Conservation (phyloP, 2,888 invertebrate genomes). For the Xanthorhoe spadicearia region DNA sequence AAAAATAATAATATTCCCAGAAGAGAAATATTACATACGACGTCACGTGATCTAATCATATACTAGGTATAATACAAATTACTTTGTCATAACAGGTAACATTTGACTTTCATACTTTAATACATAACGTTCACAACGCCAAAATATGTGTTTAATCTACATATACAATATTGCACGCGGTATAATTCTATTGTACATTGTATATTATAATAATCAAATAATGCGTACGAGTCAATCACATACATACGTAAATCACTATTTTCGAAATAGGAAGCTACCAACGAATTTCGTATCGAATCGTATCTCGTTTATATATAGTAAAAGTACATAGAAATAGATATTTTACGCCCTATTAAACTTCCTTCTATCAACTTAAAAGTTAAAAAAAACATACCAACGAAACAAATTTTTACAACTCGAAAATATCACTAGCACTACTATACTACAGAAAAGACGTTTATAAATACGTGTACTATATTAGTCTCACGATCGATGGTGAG, state of each 20-base stretch:
- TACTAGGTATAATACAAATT: conserved; percentile 77
- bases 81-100: conserved; percentile 85
- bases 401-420: conserved; percentile 72
- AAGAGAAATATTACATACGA: conserved; percentile 64
- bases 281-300: conserved; percentile 68
- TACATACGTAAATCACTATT: conserved; percentile 66
- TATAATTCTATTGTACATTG: conserved; percentile 76
- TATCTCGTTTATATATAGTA: conserved; percentile 63
- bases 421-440: conserved; percentile 80
- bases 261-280: conserved; percentile 74
- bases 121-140: conserved; percentile 85
- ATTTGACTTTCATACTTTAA: conserved; percentile 83
- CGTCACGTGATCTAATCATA: conserved; percentile 62
- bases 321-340: conserved; percentile 58
- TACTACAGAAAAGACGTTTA: conserved; percentile 69
- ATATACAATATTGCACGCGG: conserved; percentile 84
- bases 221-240: conserved; percentile 65
- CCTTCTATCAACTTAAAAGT: conserved; percentile 62
- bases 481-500: conserved; percentile 67
- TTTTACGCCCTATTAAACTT: conserved; percentile 57
- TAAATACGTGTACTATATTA: conserved; percentile 75
- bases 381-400: conserved; percentile 58
- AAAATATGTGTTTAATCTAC: conserved; percentile 71
- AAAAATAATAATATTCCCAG: conserved; percentile 61
- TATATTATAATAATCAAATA: conserved; percentile 58